Base-by-base conservation (phyloP, 2,797 vertebrate genomes). In the Pitangus sulphuratus region DNA sequence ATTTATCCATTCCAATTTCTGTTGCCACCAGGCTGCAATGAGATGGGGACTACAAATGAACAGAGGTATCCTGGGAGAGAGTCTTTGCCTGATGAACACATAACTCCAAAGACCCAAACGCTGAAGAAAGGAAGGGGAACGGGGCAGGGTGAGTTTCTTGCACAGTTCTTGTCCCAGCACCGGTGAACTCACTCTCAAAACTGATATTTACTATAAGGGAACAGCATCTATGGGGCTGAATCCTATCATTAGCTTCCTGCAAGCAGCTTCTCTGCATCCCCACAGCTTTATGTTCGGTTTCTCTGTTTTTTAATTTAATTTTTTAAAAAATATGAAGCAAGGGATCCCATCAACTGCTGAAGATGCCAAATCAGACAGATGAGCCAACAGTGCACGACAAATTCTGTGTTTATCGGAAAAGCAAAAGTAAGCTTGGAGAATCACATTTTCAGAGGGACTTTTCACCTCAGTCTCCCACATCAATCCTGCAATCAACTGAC, bases 401-500 rank as follows among this genome's bases (percentile, higher is more conserved):
- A 86, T 45, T 8, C 56, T 6, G 4, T 2, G 2, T 60, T 64
- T 75, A 50, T 44, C 50, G 24, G 76, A 57, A 77, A 82, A 89
- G 30, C 42, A 79, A 37, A 62, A 69, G 40, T 11, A n/a, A 91
- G 44, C 33, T 45, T 90, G 26, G 83, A 77, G 60, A 57, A 69
- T 86, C 45, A 39, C 45, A 42, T 70, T 83, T 87, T 79, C 62
- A 58, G 40, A 35, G 48, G 30, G 51, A 70, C 84, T 95, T 54
- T 92, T 88, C 40, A 39, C n/a, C 48, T 84, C 53, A 56, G 71
- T 33, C 62, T 94, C 69, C 82, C 9, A 24, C 68, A 91, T 75
- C 68, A 84, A 75, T 84, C 83, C 61, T 76, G 89, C 87, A 97
- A 97, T 97, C 93, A 96, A 47, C 74, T 74, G 84, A 69, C 72